These are phyloP conservation scores for Furcula furcula DNA, from an alignment of 2,888 invertebrate species.

Conservation along the genomic window DNA sequence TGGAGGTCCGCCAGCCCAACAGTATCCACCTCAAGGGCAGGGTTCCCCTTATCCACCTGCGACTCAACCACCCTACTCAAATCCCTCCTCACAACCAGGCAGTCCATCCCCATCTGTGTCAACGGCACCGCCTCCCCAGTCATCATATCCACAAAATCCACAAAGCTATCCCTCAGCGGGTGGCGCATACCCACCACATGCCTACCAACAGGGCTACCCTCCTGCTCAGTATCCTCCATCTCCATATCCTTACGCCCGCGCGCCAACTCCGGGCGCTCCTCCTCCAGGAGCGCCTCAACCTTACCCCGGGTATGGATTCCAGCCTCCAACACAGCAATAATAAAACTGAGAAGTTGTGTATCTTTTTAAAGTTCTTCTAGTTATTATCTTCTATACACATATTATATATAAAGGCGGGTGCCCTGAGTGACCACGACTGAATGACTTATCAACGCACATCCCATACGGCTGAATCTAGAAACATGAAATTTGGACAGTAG, in stretches of 20 bases:
- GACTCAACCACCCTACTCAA: conserved; percentile 81
- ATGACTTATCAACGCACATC: too few relatives aligned
- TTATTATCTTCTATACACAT: too few relatives aligned
- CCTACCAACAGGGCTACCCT: conserved; percentile 76
- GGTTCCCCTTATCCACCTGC: conserved; percentile 84
- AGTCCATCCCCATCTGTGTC: conserved; percentile 76
- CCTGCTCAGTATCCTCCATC: conserved; percentile 81
- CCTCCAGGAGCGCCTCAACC: conserved; percentile 88
- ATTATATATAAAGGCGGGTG: too few relatives aligned
- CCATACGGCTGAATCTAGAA: too few relatives aligned
- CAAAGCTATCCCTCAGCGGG: conserved; percentile 69
- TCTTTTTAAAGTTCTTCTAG: not conserved
- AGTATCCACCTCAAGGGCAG: conserved; percentile 84
- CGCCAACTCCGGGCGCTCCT: conserved; percentile 84
- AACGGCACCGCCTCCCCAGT: conserved; percentile 80
- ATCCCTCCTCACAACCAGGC: conserved; percentile 78
- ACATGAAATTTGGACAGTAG: too few relatives aligned
- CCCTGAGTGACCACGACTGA: too few relatives aligned
- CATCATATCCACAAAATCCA: conserved; percentile 79
- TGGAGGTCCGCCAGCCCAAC: conserved; percentile 81
- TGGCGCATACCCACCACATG: conserved; percentile 76
- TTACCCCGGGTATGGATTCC: conserved; percentile 90
- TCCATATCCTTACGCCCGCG: conserved; percentile 80
- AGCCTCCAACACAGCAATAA: conserved; percentile 87
- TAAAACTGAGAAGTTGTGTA: conserved; percentile 5